phyloP scores from a whole-genome alignment of 2,797 vertebrate species.

The Mycteria americana region DNA sequence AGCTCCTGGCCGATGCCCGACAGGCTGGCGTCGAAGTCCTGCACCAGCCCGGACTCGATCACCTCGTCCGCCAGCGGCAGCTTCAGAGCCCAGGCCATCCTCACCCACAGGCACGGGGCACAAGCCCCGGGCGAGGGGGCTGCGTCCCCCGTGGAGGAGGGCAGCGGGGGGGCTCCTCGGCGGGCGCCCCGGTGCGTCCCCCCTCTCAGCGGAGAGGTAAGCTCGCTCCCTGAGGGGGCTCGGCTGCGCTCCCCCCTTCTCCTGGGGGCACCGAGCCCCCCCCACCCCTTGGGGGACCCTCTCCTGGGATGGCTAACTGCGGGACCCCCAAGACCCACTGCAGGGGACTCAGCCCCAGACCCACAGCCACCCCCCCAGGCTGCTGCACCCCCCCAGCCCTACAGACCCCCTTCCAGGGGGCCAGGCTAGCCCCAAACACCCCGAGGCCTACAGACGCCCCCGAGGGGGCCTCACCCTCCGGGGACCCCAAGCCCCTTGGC shows the following conservation, averaged over 20 bases:
- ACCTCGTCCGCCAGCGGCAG: constrained; percentile 95
- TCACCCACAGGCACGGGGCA: neutral
- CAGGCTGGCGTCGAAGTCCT: constrained; percentile 97
- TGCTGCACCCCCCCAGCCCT: too few relatives aligned
- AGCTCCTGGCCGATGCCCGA: constrained; percentile 97
- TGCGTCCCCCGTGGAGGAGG: neutral
- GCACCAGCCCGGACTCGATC: constrained; percentile 95
- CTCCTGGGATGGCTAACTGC: neutral
- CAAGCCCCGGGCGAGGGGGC: neutral
- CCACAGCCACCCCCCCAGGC: neutral
- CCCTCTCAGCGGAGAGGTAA: neutral
- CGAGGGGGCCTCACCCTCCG: neutral
- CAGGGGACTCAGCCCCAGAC: too few relatives aligned
- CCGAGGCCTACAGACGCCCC: neutral
- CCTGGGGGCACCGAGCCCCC: too few relatives aligned
- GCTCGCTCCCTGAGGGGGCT: neutral
- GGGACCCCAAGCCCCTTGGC: neutral
- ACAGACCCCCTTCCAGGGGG: neutral
- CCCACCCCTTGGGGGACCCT: neutral
- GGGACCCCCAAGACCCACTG: neutral
- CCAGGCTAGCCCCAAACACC: neutral
- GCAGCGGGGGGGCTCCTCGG: neutral
- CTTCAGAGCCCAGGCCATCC: constrained; percentile 97
- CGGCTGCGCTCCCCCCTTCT: too few relatives aligned
- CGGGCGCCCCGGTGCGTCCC: too few relatives aligned